Conservation (phyloP, 2,797 vertebrate species). For the Tenualosa ilisha region DNA sequence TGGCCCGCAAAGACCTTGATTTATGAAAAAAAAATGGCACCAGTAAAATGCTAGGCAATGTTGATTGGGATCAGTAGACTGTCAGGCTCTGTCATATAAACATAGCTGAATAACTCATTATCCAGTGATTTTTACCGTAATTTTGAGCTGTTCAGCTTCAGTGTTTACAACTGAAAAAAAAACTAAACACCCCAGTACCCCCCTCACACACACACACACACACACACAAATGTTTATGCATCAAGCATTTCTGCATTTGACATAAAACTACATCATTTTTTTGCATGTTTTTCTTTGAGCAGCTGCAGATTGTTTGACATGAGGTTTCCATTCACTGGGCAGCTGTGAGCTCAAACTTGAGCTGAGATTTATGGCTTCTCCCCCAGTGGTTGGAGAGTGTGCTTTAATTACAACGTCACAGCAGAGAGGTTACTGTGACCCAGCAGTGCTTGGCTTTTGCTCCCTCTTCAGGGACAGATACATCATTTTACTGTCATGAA, state of each 20-base stretch:
- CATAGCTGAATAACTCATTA: background rate
- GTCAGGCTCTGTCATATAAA: background rate
- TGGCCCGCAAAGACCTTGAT: background rate
- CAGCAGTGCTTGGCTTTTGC: slow-evolving; percentile 51
- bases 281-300: background rate
- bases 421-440: slow-evolving; percentile 75
- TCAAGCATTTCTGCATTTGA: background rate
- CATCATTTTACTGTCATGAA: slow-evolving; percentile 64
- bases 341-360: slow-evolving; percentile 37
- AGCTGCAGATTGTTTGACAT: background rate
- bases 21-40: background rate
- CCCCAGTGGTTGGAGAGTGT: slow-evolving; percentile 58
- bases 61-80: background rate
- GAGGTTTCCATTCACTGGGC: background rate
- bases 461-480: slow-evolving; percentile 61
- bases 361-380: slow-evolving; percentile 65
- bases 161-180: background rate
- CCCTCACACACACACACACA: no score
- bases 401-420: slow-evolving; percentile 67
- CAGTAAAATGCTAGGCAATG: background rate
- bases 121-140: background rate
- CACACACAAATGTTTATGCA: background rate
- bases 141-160: background rate
- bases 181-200: background rate
- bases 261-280: background rate